phyloP scores from a whole-genome alignment of 2,797 vertebrate species.

The Odontamblyopus rebecca region DNA sequence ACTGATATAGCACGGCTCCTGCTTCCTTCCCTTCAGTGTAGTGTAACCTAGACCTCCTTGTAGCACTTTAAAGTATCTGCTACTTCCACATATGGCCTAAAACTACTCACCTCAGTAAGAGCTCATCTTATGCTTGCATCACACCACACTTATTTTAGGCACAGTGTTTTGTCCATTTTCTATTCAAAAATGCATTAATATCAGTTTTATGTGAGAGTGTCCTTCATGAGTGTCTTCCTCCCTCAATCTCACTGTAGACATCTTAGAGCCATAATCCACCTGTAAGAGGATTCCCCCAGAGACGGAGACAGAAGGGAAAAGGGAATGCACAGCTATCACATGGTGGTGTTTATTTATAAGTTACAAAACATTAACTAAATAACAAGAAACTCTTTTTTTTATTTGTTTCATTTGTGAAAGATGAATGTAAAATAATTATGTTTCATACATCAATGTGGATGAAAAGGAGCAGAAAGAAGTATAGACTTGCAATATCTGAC shows the following conservation, averaged over 20 bases:
- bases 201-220: conserved; percentile 16
- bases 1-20: neutral
- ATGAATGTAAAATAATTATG: too few species aligned
- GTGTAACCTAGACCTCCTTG: neutral
- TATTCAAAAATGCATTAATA: conserved; percentile 9
- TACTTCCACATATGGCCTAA: neutral
- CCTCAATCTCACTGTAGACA: conserved; percentile 47
- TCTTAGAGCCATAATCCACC: conserved; percentile 76
- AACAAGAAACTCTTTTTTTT: neutral
- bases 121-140: conserved; percentile 40
- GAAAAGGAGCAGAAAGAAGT: too few species aligned
- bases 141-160: conserved; percentile 30
- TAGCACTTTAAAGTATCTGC: too few species aligned
- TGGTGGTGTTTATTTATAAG: neutral
- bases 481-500: too few species aligned
- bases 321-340: conserved; percentile 27
- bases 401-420: too few species aligned
- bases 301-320: conserved; percentile 22
- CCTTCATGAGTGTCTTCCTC: conserved; percentile 14
- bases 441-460: too few species aligned
- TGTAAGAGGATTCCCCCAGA: conserved; percentile 77
- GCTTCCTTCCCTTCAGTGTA: neutral
- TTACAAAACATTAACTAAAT: neutral
- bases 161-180: conserved; percentile 57
- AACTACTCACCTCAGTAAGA: conserved; percentile 51